Evolutionary conservation across 2,888 invertebrate species (phyloP).

Genomic region (Frankliniella intonsa): DNA sequence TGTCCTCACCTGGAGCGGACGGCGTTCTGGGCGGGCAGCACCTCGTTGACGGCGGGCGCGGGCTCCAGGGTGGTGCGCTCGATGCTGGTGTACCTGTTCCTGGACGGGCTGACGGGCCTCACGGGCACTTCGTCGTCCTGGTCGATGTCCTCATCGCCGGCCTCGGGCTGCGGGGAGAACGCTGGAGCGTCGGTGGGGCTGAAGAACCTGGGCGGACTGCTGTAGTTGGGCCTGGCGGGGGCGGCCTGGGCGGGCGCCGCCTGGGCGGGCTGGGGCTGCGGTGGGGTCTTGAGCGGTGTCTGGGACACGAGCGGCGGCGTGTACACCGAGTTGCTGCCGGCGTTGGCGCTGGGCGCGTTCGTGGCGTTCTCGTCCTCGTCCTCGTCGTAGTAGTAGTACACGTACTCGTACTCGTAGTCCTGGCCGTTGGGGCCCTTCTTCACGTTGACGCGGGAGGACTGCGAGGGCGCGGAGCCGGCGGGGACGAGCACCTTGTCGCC

Average conservation of each 20-base stretch:
- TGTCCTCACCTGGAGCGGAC: conserved; percentile 52
- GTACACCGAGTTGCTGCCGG: conserved; percentile 30
- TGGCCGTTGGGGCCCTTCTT: conserved; percentile 86
- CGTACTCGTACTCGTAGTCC: conserved; percentile 88
- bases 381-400: conserved; percentile 85
- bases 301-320: conserved; percentile 27
- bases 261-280: conserved; percentile 35
- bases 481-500: conserved; percentile 40
- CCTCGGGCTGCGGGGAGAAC: conserved; percentile 30
- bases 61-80: conserved; percentile 58
- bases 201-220: conserved; percentile 41
- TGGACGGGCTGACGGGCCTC: conserved; percentile 28
- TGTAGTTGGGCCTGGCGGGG: conserved; percentile 42
- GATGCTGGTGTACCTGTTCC: conserved; percentile 54
- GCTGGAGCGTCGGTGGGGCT: conserved; percentile 29
- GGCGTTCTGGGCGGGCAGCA: conserved; percentile 54
- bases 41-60: conserved; percentile 58
- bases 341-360: conserved; percentile 30
- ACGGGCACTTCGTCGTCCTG: conserved; percentile 29
- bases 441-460: conserved; percentile 70
- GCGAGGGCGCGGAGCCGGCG: conserved; percentile 40
- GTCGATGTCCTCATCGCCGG: background rate
- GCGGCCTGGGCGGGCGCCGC: conserved; percentile 39
- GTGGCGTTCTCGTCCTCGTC: conserved; percentile 57
- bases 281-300: conserved; percentile 38